Conservation (phyloP, 2,888 invertebrate genomes). For the Acholoe squamosa region DNA sequence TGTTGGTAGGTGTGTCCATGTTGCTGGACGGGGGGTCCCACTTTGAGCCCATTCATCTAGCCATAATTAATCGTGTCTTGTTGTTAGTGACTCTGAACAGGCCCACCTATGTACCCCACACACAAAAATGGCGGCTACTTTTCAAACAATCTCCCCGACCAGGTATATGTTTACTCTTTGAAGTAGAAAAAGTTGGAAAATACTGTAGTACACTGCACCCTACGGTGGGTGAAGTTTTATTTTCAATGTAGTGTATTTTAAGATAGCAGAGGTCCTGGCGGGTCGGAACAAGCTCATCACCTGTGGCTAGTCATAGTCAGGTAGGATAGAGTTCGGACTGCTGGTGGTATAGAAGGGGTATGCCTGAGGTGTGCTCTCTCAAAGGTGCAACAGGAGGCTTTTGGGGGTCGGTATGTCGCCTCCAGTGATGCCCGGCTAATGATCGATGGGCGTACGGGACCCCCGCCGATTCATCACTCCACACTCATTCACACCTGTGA, state of each 20-base stretch:
- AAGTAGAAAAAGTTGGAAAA: too few species aligned
- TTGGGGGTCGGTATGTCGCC: neutral
- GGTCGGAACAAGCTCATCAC: neutral
- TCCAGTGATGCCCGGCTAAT: neutral
- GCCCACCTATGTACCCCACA: too few species aligned
- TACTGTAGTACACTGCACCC: neutral
- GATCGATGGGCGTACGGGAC: slow-evolving; percentile 9
- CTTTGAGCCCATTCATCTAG: too few species aligned
- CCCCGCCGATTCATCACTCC: slow-evolving; percentile 14
- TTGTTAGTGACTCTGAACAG: too few species aligned
- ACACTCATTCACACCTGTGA: slow-evolving; percentile 32
- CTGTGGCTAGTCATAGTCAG: neutral
- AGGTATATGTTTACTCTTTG: too few species aligned
- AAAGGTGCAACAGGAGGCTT: neutral
- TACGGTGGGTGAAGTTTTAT: neutral
- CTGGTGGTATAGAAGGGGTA: too few species aligned
- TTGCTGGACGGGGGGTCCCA: too few species aligned
- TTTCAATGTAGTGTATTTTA: neutral
- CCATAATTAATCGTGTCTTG: too few species aligned
- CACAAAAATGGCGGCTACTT: too few species aligned
- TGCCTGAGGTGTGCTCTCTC: neutral
- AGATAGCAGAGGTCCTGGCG: neutral
- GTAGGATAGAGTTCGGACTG: too few species aligned
- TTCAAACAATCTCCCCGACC: too few species aligned
- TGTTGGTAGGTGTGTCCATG: too few species aligned